These are phyloP conservation scores for Allolobophora icterica DNA, from an alignment of 2,888 invertebrate genomes.

Conservation along the genomic window DNA sequence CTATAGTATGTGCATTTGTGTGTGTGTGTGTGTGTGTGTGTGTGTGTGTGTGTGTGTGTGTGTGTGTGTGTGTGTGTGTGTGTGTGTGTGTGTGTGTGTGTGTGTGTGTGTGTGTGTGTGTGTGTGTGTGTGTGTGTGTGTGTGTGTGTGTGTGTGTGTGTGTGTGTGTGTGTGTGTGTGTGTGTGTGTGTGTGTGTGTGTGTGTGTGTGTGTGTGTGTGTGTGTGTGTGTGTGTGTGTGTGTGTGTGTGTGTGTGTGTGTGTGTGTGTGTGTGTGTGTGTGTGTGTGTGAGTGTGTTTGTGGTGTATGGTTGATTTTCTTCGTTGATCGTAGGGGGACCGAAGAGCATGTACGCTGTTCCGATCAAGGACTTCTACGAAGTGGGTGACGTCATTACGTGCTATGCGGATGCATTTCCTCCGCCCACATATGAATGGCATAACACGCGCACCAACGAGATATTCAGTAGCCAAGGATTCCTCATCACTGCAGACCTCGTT, in stretches of 20 bases:
- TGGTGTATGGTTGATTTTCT: neutral
- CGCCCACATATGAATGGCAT: neutral
- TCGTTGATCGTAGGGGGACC: conserved; percentile 30
- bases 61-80: neutral
- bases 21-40: too few relatives aligned
- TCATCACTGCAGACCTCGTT: neutral
- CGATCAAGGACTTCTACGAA: conserved; percentile 26
- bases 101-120: neutral
- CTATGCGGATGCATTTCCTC: conserved; percentile 23
- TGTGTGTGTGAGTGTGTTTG: neutral
- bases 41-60: too few relatives aligned
- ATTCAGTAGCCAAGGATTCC: neutral
- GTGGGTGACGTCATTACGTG: conserved; percentile 28
- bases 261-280: neutral
- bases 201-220: too few relatives aligned
- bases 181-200: neutral
- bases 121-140: neutral
- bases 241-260: neutral
- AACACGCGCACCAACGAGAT: neutral
- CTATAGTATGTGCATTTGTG: too few relatives aligned
- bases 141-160: neutral
- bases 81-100: neutral
- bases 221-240: too few relatives aligned
- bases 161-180: neutral
- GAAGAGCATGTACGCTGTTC: neutral